Evolutionary conservation across 2,113 vertebrate species (phyloP), one percentile per base, ranked within the genome.

Genomic region (zebrafish (Danio rerio)): DNA sequence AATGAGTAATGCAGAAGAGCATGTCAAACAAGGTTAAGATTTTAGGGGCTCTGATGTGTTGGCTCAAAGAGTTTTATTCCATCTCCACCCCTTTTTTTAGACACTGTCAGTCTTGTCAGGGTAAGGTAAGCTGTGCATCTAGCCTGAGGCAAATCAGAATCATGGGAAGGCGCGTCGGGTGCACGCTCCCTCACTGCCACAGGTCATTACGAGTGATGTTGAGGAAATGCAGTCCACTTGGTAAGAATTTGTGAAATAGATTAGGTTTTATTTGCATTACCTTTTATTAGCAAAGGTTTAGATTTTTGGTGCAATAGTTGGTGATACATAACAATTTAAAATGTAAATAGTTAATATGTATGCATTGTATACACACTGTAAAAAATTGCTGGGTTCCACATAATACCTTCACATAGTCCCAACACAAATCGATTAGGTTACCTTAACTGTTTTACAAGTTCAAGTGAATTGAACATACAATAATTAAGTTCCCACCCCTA

Each of bases 101-200:
- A 31, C 42, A 13, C 70, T 65, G 70, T 81, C 70, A 75, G 52
- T 52, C 70, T 81, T 81, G 50, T 74, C 73, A 52, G 69, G 47
- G 42, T 73, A 73, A 75, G 81, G 72, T 76, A 71, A 75, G 72
- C 40, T n/a, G 49, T 56, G 81, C 50, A 56, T 82, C 72, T 59
- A 68, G 71, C 81, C 81, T 76, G 50, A 49, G 81, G 81, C 61
- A 76, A 82, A 82, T 66, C 61, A 82, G 81, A 82, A 66, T 82
- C 66, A 65, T 74, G n/a, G 69, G 43, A 81, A 42, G 68, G n/a
- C 69, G 53, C 21, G 9, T 50, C 61, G 55, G 56, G 45, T 81
- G 45, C 79, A 72, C 7, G 15, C 80, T 81, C 55, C 18, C 43
- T 81, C 43, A 69, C 66, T 3, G 45, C 47, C 55, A 52, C 47